phyloP scores from a whole-genome alignment of 2,113 vertebrate species.

The Rhinolophus sinicus region DNA sequence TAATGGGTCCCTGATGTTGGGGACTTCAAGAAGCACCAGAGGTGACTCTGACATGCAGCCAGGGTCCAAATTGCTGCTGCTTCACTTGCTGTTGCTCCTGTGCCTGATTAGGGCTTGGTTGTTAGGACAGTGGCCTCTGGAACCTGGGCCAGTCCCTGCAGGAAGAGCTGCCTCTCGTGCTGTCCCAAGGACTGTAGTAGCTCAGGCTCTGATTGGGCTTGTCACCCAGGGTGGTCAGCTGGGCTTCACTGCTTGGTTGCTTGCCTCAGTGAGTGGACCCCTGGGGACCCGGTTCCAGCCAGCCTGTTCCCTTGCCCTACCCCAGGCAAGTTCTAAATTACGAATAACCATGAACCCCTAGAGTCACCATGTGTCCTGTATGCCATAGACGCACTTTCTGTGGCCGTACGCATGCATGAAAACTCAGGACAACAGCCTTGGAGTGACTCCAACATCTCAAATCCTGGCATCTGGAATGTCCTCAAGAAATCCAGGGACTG shows the following conservation, averaged over 20 bases:
- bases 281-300: not conserved
- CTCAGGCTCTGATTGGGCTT: not conserved
- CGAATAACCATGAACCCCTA: not conserved
- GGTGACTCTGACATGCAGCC: not conserved
- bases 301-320: not conserved
- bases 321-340: not conserved
- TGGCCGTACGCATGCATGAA: not conserved
- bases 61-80: not conserved
- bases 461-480: not conserved
- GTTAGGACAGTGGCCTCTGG: not conserved
- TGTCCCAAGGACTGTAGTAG: not conserved
- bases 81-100: not conserved
- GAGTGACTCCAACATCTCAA: not conserved
- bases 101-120: not conserved
- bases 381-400: not conserved
- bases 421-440: not conserved
- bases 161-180: not conserved
- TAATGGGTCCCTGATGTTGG: not conserved
- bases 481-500: not conserved
- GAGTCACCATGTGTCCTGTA: not conserved
- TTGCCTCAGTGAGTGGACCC: not conserved
- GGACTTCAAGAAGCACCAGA: no score
- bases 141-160: not conserved
- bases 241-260: not conserved
- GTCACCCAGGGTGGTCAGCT: not conserved